A percentile compares a stretch with the other conserved stretches of the same genome.
phyloP scores from a whole-genome alignment of 2,113 vertebrate genomes.

The Xiphias gladius region DNA sequence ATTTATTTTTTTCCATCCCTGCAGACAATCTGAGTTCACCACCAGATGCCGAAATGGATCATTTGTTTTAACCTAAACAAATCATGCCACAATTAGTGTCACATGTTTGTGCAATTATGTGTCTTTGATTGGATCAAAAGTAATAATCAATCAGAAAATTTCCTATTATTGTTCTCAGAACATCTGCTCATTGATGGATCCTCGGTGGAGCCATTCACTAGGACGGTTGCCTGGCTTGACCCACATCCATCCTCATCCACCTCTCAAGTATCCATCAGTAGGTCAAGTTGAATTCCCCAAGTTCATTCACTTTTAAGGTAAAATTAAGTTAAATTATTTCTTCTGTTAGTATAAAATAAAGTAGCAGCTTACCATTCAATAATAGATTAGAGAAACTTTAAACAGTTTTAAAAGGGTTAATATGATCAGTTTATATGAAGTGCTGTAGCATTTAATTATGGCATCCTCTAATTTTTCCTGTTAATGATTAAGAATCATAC shows the following conservation, averaged over 20 bases:
- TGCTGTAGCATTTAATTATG: slow-evolving; percentile 46
- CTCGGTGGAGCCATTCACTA: slow-evolving; percentile 40
- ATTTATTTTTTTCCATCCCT: neutral
- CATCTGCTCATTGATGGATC: slow-evolving; percentile 77
- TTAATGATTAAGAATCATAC: slow-evolving; percentile 36
- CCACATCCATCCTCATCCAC: slow-evolving; percentile 57
- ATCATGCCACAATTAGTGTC: slow-evolving; percentile 79
- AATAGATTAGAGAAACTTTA: neutral
- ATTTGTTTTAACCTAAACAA: slow-evolving; percentile 81
- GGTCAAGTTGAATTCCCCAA: slow-evolving; percentile 56
- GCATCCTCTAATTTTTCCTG: slow-evolving; percentile 40
- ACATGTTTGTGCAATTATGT: slow-evolving; percentile 72
- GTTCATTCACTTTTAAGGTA: neutral
- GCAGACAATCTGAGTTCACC: slow-evolving; percentile 38
- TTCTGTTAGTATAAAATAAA: neutral
- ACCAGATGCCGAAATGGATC: slow-evolving; percentile 66
- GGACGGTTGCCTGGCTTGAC: slow-evolving; percentile 18
- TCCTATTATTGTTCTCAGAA: slow-evolving; percentile 62
- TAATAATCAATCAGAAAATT: slow-evolving; percentile 79
- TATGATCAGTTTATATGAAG: slow-evolving; percentile 10
- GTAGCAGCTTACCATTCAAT: neutral
- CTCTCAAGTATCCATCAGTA: slow-evolving; percentile 26
- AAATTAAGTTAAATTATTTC: neutral
- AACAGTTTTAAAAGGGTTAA: neutral
- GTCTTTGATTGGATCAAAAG: slow-evolving; percentile 78